Base-by-base conservation (phyloP, 2,797 vertebrate genomes). In the Acrossocheilus wenchowensis region DNA sequence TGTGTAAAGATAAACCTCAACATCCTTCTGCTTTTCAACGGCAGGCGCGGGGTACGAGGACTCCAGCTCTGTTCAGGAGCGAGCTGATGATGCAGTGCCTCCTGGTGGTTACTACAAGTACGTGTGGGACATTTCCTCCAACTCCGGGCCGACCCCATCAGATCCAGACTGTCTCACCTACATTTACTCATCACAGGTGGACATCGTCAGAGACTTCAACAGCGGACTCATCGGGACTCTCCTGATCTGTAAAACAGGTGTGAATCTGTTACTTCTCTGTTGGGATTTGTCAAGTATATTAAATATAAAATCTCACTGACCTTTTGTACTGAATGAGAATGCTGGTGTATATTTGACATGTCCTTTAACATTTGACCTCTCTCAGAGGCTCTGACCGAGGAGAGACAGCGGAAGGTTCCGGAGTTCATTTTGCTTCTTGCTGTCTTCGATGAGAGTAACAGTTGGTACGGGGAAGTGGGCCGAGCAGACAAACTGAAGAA, bases 31-130 rank as follows among this genome's bases (percentile, higher is more conserved):
- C 83, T 71, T 85, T 85, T 83, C 92, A 66, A 62, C 62, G 93
- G 90, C 93, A 99, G 98, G 98, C 87, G 97, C 93, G 6, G 96
- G 95, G 0, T 99, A 99, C 74, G 95, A 97, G 72, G 98, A 99
- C 92, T 94, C 95, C 39, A 97, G 96, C 5, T 95, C 95, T 17
- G 92, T 94, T 78, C 88, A 91, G 86, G 98, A 99, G 93, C 98
- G 98, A 90, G 94, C 94, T 80, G 98, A 98, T 86, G 97, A 98
- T 69, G 95, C 94, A 0, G 95, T 99, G 81, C 87, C 91, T 86
- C 97, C 98, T 0, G 97, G 97, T 62, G 96, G 95, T 81, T 96
- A 94, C 86, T 95, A 97, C 82, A 95, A 96, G 0, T 99, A 99
- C 0, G 89, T 98, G 54, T 99, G 98, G 98, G 95, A 98, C 90